Base-by-base conservation (phyloP, 2,888 invertebrate species). In the Campoletis raptor region DNA sequence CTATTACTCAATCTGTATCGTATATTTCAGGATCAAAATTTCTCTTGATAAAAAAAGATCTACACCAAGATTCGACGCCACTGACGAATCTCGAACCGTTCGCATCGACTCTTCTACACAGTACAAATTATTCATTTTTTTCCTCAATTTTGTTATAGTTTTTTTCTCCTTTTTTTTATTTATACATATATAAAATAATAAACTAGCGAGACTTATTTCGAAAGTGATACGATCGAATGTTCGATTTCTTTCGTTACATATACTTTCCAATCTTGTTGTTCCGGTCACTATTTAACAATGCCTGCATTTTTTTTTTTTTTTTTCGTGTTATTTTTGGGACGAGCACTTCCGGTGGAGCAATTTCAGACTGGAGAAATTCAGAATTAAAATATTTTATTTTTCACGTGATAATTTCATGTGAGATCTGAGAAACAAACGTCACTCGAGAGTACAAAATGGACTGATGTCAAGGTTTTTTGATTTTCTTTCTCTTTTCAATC, bases 141-240 rank as follows among this genome's bases (percentile, higher is more conserved):
- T 69, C 48, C 57, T 61, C 52, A 54, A 30, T 84, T 81, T 81
- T 66, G 61, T 80, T 78, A 40, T 74, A 21, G 57, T 79, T 54
- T 72, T 61, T 30, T 37, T 79, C 30, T 15, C 24, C 45, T 84
- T 67, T 66, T 85, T 81, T 61, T 81, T 69, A 52, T 45, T 83
- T 84, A 74, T 87, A 84, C 82, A 87, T 64, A 70, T 85, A 72
- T 86, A 81, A 88, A 85, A 84, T 87, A 85, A 83, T 81, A 82
- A 81, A 85, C 87, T 85, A 88, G 84, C 85, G 80, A 85, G 77
- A 76, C 76, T 83, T 83, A 88, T 54, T 85, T 83, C 81, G 52
- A 85, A 72, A 86, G 76, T 77, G 52, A 78, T 70, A 67, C 45
- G 74, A 72, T 83, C 85, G 67, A 85, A 73, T 30, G 61, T 73